phyloP scores from a whole-genome alignment of 2,113 vertebrate species.

The Amblyopsis rosae region DNA sequence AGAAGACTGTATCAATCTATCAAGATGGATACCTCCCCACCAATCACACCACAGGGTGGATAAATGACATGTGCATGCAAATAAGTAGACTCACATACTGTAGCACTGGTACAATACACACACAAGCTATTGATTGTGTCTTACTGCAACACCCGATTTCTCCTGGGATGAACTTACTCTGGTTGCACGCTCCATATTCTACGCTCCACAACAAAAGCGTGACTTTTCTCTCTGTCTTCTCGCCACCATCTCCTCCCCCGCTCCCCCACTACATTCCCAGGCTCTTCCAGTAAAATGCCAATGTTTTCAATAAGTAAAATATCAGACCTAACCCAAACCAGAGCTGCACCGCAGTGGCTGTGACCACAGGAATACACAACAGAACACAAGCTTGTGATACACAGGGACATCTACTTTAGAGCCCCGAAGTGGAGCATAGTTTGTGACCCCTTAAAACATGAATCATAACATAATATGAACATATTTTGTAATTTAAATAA shows the following conservation, averaged over 20 bases:
- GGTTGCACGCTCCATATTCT: slow-evolving; percentile 34
- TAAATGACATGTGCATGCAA: slow-evolving; percentile 5
- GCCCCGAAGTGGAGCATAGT: no score
- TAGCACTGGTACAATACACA: slow-evolving; percentile 6
- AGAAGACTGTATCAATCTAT: slow-evolving; percentile 59
- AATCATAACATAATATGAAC: no score
- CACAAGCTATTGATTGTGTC: neutral
- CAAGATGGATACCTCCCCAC: slow-evolving; percentile 50
- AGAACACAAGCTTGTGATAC: slow-evolving; percentile 28
- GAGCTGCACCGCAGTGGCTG: slow-evolving; percentile 41
- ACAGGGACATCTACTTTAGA: no score
- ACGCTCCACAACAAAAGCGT: slow-evolving; percentile 46
- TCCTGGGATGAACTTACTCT: slow-evolving; percentile 53
- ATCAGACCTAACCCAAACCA: slow-evolving; percentile 47
- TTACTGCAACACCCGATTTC: slow-evolving; percentile 34
- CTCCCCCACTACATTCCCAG: slow-evolving; percentile 54
- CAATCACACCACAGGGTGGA: slow-evolving; percentile 67
- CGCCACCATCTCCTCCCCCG: slow-evolving; percentile 22
- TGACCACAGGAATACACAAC: slow-evolving; percentile 53
- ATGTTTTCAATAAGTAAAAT: slow-evolving; percentile 52
- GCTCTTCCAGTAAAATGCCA: slow-evolving; percentile 49
- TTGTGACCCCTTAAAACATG: no score
- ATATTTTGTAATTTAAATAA: no score
- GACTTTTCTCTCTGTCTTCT: slow-evolving; percentile 34
- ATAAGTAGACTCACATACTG: neutral